A percentile compares a stretch with the other conserved stretches of the same genome.
These are phyloP conservation scores for Hydropsyche tenuis DNA, from an alignment of 1,140 invertebrate species.

Conservation along the genomic window DNA sequence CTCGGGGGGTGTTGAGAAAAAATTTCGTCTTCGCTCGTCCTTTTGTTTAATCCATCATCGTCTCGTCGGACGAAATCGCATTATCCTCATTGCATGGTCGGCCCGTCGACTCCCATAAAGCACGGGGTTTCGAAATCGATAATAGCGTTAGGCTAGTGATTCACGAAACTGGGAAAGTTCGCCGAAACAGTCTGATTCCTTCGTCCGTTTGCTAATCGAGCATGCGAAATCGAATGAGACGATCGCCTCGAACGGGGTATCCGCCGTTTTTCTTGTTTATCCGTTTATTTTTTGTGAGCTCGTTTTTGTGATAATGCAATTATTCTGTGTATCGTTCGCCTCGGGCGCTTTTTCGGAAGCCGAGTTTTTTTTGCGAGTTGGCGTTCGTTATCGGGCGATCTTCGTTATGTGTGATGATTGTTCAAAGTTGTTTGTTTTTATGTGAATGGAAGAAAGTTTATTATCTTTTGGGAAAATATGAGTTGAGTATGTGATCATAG, in stretches of 20 bases:
- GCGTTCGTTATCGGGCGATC: too few species aligned
- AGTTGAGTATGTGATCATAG: too few species aligned
- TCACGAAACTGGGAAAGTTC: too few species aligned
- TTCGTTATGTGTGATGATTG: too few species aligned
- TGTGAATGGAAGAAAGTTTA: too few species aligned
- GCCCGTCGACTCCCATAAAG: not conserved
- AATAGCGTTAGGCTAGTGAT: not conserved
- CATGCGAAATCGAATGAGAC: constrained; percentile 13
- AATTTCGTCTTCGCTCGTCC: not conserved
- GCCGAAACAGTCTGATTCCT: too few species aligned
- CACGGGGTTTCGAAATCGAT: not conserved
- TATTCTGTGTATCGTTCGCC: not conserved
- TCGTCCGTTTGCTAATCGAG: not conserved
- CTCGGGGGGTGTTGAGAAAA: too few species aligned
- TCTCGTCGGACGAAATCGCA: not conserved
- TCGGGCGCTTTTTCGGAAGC: not conserved
- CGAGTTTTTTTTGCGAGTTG: not conserved
- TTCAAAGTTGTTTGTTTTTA: too few species aligned
- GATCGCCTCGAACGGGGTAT: not conserved
- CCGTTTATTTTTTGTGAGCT: not conserved
- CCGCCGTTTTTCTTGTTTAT: constrained; percentile 10
- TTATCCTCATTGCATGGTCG: not conserved
- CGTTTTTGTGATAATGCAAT: not conserved
- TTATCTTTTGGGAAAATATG: too few species aligned
- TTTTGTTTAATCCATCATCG: not conserved